Percentiles rank a stretch among this genome's conserved stretches.
phyloP scores from a whole-genome alignment of 2,797 vertebrate species.

The Eulemur rubriventer region DNA sequence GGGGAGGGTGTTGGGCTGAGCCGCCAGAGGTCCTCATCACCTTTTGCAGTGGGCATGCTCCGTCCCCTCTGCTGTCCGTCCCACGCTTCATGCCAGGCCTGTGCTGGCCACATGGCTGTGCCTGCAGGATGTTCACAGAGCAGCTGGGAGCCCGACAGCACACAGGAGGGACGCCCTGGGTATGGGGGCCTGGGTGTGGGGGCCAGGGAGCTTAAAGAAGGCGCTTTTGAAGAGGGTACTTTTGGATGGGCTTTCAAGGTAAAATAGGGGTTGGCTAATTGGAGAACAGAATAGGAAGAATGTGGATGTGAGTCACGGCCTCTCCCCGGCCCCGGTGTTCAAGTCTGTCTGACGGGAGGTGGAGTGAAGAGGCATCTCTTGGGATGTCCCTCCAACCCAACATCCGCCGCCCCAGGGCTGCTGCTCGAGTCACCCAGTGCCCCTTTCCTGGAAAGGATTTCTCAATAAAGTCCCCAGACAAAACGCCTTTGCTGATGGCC shows the following conservation, averaged over 20 bases:
- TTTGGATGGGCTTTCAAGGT: background rate
- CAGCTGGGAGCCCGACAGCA: background rate
- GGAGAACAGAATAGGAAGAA: background rate
- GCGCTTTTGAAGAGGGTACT: background rate
- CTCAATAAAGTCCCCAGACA: background rate
- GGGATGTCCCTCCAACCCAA: background rate
- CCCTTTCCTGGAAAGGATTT: background rate
- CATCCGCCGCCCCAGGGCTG: fast-evolving
- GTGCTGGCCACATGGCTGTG: fast-evolving
- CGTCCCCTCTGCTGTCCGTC: background rate
- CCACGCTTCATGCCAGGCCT: background rate
- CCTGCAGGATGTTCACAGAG: background rate
- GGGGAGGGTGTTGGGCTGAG: background rate
- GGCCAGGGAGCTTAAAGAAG: background rate
- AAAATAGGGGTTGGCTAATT: background rate
- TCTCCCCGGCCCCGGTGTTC: background rate
- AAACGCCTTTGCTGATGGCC: background rate
- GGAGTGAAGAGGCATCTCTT: background rate
- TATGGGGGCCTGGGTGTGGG: background rate
- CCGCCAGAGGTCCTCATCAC: background rate
- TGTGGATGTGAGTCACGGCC: background rate
- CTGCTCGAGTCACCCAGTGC: fast-evolving
- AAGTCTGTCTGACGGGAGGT: background rate
- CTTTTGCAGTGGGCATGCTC: fast-evolving
- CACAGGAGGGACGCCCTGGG: background rate